Evolutionary conservation across 2,888 invertebrate species (phyloP), one percentile per base, ranked within the genome.

Genomic region (Pandemis heparana): DNA sequence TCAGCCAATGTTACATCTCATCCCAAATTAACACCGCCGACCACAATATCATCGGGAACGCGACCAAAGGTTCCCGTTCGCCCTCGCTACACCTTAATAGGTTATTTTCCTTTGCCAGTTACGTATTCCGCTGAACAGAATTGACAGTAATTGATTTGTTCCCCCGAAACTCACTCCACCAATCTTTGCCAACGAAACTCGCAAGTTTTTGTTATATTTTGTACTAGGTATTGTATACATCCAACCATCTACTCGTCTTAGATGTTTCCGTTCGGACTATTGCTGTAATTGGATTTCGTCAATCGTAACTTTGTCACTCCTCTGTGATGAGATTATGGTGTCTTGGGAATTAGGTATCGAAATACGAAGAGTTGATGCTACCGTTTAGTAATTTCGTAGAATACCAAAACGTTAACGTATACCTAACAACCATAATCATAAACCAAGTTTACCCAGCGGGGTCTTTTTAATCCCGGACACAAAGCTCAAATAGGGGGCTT

Each of bases 61-160:
- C 85, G 81, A 79, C 82, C 81, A 80, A 80, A 81, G 81, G 79
- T 76, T 81, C 81, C 79, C 79, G 75, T 79, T 79, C 81, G 39
- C 75, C 77, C 32, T 53, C 66, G 80, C 82, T 82, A 81, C 81
- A 82, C 83, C 83, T 83, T 86, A 85, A 87, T 89, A 85, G 86
- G 82, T 85, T 86, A 89, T 89, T 88, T 85, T 84, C 83, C 78
- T 81, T 80, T 80, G 83, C 86, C 74, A 75, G 69, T 76, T 75
- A 67, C 70, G 74, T 68, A 71, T 62, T 75, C 66, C 65, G 64
- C 59, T 56, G 56, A 59, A 68, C 62, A 72, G 71, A 75, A 69
- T 89, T 87, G 87, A 87, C 86, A 85, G 84, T 88, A 89, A 91
- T 87, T 88, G 88, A 88, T 88, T 89, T 84, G 85, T 86, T 85